These are phyloP conservation scores for Gastrophysa polygoni DNA, from an alignment of 2,888 invertebrate genomes.

Conservation along the genomic window DNA sequence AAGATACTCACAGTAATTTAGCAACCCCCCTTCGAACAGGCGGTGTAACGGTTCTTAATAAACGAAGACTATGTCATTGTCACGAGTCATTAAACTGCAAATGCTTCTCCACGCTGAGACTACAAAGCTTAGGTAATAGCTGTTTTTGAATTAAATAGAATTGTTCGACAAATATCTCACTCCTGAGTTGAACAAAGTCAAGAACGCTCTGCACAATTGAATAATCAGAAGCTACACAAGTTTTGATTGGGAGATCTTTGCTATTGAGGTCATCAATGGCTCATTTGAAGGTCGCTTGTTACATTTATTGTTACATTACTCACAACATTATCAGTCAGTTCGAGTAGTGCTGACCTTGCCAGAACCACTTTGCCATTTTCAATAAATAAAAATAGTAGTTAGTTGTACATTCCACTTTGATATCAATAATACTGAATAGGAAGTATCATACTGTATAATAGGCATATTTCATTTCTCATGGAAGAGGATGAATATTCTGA, in stretches of 20 bases:
- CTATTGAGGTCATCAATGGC: background rate
- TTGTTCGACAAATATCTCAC: slow-evolving; percentile 53
- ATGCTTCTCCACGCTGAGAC: slow-evolving; percentile 50
- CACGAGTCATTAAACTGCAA: slow-evolving; percentile 59
- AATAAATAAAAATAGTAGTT: no score
- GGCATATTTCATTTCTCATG: no score
- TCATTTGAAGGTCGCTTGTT: no score
- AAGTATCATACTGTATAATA: no score
- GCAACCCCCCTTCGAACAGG: slow-evolving; percentile 59
- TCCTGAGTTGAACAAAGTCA: slow-evolving; percentile 44
- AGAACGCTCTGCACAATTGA: slow-evolving; percentile 26
- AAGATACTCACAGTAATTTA: slow-evolving; percentile 60
- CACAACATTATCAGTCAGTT: no score
- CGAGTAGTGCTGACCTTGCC: no score
- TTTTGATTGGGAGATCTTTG: background rate
- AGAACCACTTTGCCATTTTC: no score
- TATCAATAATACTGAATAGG: no score
- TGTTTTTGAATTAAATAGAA: slow-evolving; percentile 56
- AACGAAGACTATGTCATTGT: slow-evolving; percentile 61
- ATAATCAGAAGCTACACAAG: slow-evolving; percentile 11
- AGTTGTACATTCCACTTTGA: no score
- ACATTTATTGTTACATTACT: no score
- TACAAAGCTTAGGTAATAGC: slow-evolving; percentile 55
- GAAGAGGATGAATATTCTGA: no score
- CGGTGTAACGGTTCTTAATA: slow-evolving; percentile 60